A percentile compares a stretch with the other conserved stretches of the same genome.
phyloP scores from a whole-genome alignment of 2,113 vertebrate genomes.

The Acrocephalus kingi region DNA sequence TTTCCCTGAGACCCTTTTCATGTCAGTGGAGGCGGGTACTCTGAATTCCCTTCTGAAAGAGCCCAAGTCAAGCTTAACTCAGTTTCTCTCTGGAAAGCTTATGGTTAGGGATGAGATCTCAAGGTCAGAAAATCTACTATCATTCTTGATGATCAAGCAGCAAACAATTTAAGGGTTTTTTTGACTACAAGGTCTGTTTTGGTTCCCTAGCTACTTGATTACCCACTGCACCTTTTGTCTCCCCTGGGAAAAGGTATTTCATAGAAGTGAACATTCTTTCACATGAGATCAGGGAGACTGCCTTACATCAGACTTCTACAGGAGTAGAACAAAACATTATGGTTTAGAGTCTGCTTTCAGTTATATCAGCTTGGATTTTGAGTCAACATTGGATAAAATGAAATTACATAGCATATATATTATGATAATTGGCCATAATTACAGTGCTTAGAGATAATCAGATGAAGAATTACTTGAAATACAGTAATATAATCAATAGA shows the following conservation, averaged over 20 bases:
- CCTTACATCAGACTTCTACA: background rate
- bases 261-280: background rate
- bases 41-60: background rate
- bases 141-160: background rate
- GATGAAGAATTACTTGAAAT: slow-evolving; percentile 9
- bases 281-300: background rate
- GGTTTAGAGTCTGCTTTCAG: background rate
- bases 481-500: background rate
- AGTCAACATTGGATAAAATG: background rate
- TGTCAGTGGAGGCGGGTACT: background rate
- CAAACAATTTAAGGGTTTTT: background rate
- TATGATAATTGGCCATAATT: slow-evolving; percentile 2
- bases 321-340: background rate
- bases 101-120: background rate
- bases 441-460: slow-evolving; percentile 14
- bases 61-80: background rate
- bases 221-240: background rate
- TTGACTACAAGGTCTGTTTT: background rate
- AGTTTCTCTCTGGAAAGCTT: background rate
- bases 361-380: background rate
- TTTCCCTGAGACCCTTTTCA: background rate
- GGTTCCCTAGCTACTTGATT: background rate
- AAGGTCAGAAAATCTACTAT: background rate
- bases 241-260: background rate
- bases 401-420: background rate